phyloP scores from a whole-genome alignment of 1,140 invertebrate genomes.

The Papilio machaon region DNA sequence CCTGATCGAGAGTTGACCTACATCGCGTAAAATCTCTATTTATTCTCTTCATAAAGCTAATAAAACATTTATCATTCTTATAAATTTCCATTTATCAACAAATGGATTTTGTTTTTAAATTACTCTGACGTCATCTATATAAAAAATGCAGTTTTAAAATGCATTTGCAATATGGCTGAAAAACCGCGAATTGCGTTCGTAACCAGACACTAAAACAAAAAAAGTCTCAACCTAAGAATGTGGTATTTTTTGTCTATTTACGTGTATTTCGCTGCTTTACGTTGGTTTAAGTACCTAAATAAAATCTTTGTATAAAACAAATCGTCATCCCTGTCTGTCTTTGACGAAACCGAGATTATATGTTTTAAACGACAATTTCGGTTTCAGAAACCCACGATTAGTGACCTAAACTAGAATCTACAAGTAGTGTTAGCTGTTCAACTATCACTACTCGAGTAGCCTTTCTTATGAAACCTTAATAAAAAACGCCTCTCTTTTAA shows the following conservation, averaged over 20 bases:
- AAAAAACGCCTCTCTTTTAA: neutral
- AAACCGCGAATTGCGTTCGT: too few relatives aligned
- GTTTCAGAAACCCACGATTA: neutral
- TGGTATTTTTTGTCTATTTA: too few relatives aligned
- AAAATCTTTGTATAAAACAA: too few relatives aligned
- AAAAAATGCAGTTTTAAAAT: neutral
- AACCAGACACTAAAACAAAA: too few relatives aligned
- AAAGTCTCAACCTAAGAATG: too few relatives aligned
- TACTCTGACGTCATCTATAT: neutral
- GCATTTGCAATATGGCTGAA: neutral
- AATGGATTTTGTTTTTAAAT: neutral
- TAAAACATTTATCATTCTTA: neutral
- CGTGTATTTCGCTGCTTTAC: too few relatives aligned
- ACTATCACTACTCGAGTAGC: neutral
- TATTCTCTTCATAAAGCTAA: constrained; percentile 1
- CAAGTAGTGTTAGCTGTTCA: neutral
- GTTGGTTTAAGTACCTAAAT: too few relatives aligned
- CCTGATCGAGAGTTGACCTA: constrained; percentile 21
- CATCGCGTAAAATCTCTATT: constrained; percentile 20
- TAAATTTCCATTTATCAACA: neutral
- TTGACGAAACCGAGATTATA: too few relatives aligned
- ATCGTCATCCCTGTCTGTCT: too few relatives aligned
- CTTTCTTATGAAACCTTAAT: neutral
- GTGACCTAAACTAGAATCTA: neutral
- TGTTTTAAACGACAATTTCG: too few relatives aligned